Base-by-base conservation (phyloP, 2,888 invertebrate genomes). In the Dione juno region DNA sequence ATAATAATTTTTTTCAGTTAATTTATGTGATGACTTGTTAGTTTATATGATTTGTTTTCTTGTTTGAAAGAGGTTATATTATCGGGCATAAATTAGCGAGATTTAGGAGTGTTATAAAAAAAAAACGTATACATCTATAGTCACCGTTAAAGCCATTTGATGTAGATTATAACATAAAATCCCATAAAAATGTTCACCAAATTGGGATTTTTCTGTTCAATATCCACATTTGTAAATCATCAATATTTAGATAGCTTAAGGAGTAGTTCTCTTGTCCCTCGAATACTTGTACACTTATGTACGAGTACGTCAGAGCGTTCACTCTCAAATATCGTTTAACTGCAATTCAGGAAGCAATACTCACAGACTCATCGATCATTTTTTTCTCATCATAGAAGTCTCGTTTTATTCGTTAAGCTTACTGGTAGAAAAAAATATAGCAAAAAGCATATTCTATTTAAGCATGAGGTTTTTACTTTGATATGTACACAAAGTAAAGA, bases 201-300 rank as follows among this genome's bases (percentile, higher is more conserved):
- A 16, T 35, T 54, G 6, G 37, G 14, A 35, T 54, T 54, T n/a
- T 8, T 35, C 54, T 28, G 21, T 35, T 16, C n/a, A 54, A 54
- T 35, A 54, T 14, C 14, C 37, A 19, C 2, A 41, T 16, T 58
- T 19, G 58, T 40, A 58, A 19, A 58, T 41, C 40, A 58, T 58
- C 19, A 58, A 58, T 58, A 58, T 40, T 58, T 7, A 58, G 19
- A 40, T 41, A 54, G 40, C 40, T 58, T 58, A 58, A 58, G 40
- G 40, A 58, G 58, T 40, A 16, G 19, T 58, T 58, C 40, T 40
- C 19, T 11, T 16, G 41, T 19, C 40, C 19, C 37, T 41, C 58
- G 7, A 13, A 40, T 14, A 21, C 14, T n/a, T 11, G 2, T 52
- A 13, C 8, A 11, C 11, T 43, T 43, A 28, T 13, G 43, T 43